Conservation (phyloP, 2,113 vertebrate genomes). For the Mormyrus iriodes region DNA sequence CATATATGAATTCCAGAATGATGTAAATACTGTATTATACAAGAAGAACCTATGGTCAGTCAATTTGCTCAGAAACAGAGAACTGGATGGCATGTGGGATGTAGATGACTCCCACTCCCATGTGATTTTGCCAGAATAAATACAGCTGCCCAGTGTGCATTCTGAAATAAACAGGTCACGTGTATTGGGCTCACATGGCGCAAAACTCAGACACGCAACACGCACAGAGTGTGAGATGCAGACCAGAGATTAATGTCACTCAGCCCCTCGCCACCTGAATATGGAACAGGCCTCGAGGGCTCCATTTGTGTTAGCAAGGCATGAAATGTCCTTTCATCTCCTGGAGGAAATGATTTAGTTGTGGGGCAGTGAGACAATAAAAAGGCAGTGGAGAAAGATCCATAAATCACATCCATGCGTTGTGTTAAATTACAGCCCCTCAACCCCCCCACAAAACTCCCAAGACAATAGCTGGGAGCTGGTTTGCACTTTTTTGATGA, state of each 20-base stretch:
- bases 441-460: background rate
- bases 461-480: background rate
- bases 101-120: too few relatives aligned
- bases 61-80: background rate
- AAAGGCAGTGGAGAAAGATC: background rate
- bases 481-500: background rate
- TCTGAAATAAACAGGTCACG: background rate
- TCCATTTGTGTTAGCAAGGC: constrained; percentile 28
- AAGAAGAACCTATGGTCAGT: background rate
- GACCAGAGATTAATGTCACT: background rate
- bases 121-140: background rate
- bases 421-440: background rate
- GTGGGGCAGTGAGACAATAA: constrained; percentile 1
- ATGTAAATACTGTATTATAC: background rate
- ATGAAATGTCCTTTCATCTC: background rate
- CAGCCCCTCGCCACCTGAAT: background rate
- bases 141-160: background rate
- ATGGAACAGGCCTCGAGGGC: constrained; percentile 7
- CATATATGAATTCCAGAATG: background rate
- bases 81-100: background rate
- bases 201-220: background rate
- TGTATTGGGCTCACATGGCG: background rate
- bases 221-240: background rate
- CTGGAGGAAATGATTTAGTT: constrained; percentile 8
- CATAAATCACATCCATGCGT: background rate